phyloP scores from a whole-genome alignment of 1,140 invertebrate species.

The Adoxophyes honmai region DNA sequence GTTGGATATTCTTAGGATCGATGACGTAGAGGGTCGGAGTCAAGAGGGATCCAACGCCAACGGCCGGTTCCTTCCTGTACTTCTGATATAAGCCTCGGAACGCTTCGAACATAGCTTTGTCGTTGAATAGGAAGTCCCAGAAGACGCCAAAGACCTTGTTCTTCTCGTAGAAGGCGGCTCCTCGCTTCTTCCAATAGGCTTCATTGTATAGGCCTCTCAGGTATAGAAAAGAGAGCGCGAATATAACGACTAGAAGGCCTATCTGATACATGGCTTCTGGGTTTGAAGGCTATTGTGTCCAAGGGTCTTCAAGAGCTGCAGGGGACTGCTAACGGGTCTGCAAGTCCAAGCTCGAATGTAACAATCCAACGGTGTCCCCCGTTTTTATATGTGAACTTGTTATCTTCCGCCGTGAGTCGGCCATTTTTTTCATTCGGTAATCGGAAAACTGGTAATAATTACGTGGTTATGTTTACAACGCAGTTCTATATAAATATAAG shows the following conservation, averaged over 20 bases:
- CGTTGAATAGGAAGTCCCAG: not conserved
- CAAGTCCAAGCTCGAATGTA: no score
- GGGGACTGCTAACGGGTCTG: no score
- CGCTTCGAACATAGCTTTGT: not conserved
- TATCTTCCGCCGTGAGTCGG: no score
- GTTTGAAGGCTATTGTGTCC: no score
- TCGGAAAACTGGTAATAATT: no score
- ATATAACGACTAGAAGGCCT: not conserved
- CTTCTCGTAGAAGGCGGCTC: conserved; percentile 17
- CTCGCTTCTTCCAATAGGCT: conserved; percentile 27
- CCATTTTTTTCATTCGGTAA: no score
- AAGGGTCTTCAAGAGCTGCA: no score
- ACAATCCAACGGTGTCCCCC: no score
- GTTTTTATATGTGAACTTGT: no score
- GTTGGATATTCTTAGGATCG: conserved; percentile 73
- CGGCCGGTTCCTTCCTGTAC: conserved; percentile 17
- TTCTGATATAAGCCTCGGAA: not conserved
- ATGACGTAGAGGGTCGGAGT: conserved; percentile 55
- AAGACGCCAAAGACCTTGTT: conserved; percentile 12
- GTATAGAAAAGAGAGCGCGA: not conserved
- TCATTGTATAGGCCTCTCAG: not conserved
- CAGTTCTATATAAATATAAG: no score
- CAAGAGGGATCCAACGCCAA: conserved; percentile 41
- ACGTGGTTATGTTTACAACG: no score
- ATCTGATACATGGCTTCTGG: no score